These are phyloP conservation scores for Ylistrum balloti DNA, from an alignment of 1,140 invertebrate species.

Conservation along the genomic window DNA sequence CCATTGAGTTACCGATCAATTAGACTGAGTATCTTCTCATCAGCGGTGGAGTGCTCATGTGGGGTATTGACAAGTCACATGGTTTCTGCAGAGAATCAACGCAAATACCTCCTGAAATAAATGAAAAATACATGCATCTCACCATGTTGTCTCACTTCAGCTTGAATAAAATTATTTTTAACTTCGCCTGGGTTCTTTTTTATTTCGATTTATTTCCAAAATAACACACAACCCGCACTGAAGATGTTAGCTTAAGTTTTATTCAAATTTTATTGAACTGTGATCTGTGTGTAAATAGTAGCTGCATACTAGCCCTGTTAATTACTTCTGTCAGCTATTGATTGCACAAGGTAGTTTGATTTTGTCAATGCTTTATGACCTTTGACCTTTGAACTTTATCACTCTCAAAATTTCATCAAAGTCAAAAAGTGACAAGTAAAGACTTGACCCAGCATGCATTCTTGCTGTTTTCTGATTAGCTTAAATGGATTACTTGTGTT, in stretches of 20 bases:
- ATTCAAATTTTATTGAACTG: background rate
- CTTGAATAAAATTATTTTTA: background rate
- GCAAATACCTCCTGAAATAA: background rate
- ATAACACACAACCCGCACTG: background rate
- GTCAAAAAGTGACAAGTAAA: background rate
- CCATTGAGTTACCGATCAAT: slow-evolving; percentile 23
- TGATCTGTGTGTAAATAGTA: background rate
- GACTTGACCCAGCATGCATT: background rate
- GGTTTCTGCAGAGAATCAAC: background rate
- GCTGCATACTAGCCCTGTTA: background rate
- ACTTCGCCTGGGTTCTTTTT: background rate
- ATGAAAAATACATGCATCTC: slow-evolving; percentile 35
- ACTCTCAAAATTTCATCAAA: background rate
- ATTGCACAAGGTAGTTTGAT: background rate
- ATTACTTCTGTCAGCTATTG: background rate
- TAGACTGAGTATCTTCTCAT: slow-evolving; percentile 5
- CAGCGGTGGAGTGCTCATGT: background rate
- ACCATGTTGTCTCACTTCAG: slow-evolving; percentile 9
- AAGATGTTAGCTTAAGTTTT: background rate
- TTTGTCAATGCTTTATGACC: background rate
- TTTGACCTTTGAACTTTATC: background rate
- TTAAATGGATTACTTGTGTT: background rate
- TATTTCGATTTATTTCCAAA: background rate
- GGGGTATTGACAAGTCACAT: slow-evolving; percentile 37
- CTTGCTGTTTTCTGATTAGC: background rate